Base-by-base conservation (phyloP, 1,140 invertebrate species). In the Papilio dardanus region DNA sequence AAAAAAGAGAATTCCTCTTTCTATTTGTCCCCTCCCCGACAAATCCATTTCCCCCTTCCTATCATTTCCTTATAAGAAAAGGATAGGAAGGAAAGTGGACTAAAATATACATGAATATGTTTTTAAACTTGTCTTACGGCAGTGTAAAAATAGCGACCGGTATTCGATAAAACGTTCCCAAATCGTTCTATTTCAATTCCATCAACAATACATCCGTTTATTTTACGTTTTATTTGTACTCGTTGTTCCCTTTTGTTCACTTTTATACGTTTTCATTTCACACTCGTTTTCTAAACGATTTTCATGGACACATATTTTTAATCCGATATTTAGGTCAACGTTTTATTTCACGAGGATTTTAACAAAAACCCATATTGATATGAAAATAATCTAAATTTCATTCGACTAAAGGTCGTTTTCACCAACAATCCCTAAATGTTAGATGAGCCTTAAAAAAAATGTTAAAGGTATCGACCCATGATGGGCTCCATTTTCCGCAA, bases 161-260 rank as follows among this genome's bases (percentile, higher is more conserved):
- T 21, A n/a, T n/a, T 19, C 46, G 10, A 62, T 28, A 62, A 62
- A 54, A 14, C 21, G 54, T 62, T 28, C 54, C 28, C 19, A 62
- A 14, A 62, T 62, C 54, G 54, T 62, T 28, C 54, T 62, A 62
- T 62, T 28, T 62, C 54, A 28, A 62, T 62, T 62, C 24, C 54
- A 62, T 62, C 54, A 62, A 62, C 54, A 62, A 62, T 62, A 62
- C 54, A 62, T 62, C 54, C 54, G 54, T 58, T 12, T 21, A 10
- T 58, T 58, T 54, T 24, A 54, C 10, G 19, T 58, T 58, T 62
- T 62, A 62, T 62, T 62, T 28, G 12, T 62, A 28, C 21, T 30
- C 24, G 12, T 62, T 62, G 8, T 62, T 62, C 54, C 21, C 54
- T 28, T n/a, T 62, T 62, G 54, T 62, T 14, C 54, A 5, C 54